Evolutionary conservation across 2,797 vertebrate genomes (phyloP).

Genomic region (Taenioides sp.): DNA sequence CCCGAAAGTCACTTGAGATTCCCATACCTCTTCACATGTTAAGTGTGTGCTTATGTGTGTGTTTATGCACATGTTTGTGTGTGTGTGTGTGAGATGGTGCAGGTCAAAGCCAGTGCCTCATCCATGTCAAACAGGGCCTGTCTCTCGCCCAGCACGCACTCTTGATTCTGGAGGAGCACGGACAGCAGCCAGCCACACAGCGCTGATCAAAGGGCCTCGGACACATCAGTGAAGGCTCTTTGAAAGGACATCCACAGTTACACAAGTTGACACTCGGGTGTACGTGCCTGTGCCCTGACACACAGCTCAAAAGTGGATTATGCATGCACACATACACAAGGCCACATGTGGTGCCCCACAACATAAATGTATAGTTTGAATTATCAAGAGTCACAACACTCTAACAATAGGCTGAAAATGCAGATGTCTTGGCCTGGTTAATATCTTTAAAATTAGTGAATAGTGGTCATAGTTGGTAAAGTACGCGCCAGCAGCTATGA

Average conservation of each 20-base stretch:
- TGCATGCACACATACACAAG: slow-evolving; percentile 10
- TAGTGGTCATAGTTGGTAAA: too few species aligned
- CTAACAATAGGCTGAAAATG: neutral
- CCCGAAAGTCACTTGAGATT: neutral
- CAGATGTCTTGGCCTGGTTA: neutral
- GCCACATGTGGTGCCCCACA: slow-evolving; percentile 12
- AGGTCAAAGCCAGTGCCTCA: slow-evolving; percentile 42
- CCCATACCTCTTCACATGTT: neutral
- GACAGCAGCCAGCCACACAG: slow-evolving; percentile 55
- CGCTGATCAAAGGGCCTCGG: slow-evolving; percentile 68
- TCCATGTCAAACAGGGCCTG: slow-evolving; percentile 46
- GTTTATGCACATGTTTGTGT: neutral
- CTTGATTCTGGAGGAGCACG: slow-evolving; percentile 50
- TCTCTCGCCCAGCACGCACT: slow-evolving; percentile 47
- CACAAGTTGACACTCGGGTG: slow-evolving; percentile 52
- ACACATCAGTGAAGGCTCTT: slow-evolving; percentile 73
- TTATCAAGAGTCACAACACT: neutral
- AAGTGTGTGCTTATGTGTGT: slow-evolving; percentile 1
- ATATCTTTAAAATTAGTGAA: neutral
- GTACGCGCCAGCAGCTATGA: too few species aligned
- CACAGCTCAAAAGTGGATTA: slow-evolving; percentile 27
- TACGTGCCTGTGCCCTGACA: slow-evolving; percentile 42
- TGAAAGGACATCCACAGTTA: slow-evolving; percentile 66
- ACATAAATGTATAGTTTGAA: slow-evolving; percentile 29
- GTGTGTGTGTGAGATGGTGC: slow-evolving; percentile 3